These are phyloP conservation scores for Fukomys damarensis DNA, from an alignment of 2,113 vertebrate genomes.

Conservation along the genomic window DNA sequence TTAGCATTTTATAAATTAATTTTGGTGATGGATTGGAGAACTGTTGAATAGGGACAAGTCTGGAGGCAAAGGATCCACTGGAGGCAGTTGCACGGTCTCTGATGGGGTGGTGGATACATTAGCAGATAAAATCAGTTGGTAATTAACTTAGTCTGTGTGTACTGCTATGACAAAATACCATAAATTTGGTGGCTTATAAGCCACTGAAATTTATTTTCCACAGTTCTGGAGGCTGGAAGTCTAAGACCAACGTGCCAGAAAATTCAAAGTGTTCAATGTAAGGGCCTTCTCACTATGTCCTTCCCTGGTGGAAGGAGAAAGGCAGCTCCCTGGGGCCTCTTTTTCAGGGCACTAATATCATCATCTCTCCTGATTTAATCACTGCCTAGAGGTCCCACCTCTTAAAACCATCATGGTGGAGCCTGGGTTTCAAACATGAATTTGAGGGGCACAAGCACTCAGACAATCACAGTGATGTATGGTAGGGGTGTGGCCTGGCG, in stretches of 20 bases:
- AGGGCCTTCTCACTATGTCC: background rate
- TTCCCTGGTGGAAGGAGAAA: background rate
- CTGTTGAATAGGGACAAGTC: background rate
- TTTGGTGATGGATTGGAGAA: background rate
- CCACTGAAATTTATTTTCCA: background rate
- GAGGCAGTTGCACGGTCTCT: background rate
- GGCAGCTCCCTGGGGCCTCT: background rate
- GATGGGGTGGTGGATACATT: background rate
- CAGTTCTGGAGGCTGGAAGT: background rate
- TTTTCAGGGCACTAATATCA: background rate
- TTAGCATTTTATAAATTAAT: background rate
- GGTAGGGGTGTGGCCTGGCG: no score
- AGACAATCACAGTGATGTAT: background rate
- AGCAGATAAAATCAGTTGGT: background rate
- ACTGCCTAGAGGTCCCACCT: background rate
- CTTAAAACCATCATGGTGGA: background rate
- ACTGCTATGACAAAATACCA: background rate
- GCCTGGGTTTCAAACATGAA: background rate
- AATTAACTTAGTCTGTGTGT: background rate
- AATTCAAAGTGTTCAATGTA: no score
- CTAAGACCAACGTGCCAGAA: background rate
- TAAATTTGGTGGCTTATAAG: background rate
- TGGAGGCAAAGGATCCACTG: background rate
- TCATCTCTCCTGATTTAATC: background rate
- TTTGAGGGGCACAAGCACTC: background rate